These are phyloP conservation scores for Muraenolepis orangiensis DNA, from an alignment of 2,797 vertebrate species.

Conservation along the genomic window DNA sequence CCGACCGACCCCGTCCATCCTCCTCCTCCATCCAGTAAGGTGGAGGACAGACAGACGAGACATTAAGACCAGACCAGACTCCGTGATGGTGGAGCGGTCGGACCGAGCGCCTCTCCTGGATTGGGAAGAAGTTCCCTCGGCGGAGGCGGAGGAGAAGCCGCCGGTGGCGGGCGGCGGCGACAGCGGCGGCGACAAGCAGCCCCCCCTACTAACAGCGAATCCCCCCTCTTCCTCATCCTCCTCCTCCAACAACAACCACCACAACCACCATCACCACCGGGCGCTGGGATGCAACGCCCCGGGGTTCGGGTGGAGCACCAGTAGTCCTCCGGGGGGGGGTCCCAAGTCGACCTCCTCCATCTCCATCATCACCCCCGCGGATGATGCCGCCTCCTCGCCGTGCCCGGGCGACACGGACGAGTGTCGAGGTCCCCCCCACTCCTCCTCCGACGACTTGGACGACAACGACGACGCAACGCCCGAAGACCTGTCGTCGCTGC, in stretches of 20 bases:
- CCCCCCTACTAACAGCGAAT: no score
- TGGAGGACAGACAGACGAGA: conserved; percentile 37
- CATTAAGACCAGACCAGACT: conserved; percentile 48
- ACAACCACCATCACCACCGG: no score
- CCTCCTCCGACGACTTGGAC: no score
- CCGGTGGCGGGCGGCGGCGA: conserved; percentile 36
- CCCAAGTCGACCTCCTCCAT: conserved; percentile 34
- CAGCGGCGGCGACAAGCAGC: no score
- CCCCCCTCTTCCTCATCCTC: no score
- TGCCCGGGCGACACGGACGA: conserved; percentile 38
- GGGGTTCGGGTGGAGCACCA: conserved; percentile 63
- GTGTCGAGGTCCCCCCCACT: no score
- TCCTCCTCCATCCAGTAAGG: background rate
- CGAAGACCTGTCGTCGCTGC: conserved; percentile 43
- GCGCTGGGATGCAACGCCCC: conserved; percentile 53
- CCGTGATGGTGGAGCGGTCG: conserved; percentile 81
- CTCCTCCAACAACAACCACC: no score
- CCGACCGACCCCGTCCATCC: no score
- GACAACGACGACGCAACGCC: conserved; percentile 45
- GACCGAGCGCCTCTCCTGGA: conserved; percentile 88
- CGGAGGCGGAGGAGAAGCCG: conserved; percentile 59
- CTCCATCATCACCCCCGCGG: conserved; percentile 25
- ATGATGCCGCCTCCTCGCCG: conserved; percentile 34
- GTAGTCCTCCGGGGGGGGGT: conserved; percentile 63
- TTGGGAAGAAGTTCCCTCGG: conserved; percentile 83